phyloP scores from a whole-genome alignment of 2,113 vertebrate species.

The mouse (Mus musculus) region DNA sequence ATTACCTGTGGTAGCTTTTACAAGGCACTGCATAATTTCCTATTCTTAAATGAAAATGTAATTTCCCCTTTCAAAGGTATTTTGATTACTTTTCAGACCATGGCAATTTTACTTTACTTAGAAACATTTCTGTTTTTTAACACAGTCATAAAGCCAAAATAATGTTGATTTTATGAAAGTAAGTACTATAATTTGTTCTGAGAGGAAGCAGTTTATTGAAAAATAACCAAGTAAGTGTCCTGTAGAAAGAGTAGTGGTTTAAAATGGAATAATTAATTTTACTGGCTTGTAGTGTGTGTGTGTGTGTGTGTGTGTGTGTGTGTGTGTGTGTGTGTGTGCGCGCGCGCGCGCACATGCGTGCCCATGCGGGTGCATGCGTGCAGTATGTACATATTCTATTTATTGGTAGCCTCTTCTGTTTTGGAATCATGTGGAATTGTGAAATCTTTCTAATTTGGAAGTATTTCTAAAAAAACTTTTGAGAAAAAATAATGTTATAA shows the following conservation, averaged over 20 bases:
- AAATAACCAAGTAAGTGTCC: slow-evolving; percentile 60
- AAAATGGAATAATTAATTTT: slow-evolving; percentile 35
- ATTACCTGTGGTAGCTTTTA: slow-evolving; percentile 79
- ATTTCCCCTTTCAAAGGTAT: slow-evolving; percentile 75
- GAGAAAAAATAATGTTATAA: slow-evolving; percentile 34
- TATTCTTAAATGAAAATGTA: slow-evolving; percentile 80
- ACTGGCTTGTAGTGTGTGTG: background rate
- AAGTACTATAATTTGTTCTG: slow-evolving; percentile 66
- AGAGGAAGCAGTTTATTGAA: slow-evolving; percentile 34
- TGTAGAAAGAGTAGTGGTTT: slow-evolving; percentile 57
- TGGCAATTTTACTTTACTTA: slow-evolving; percentile 75
- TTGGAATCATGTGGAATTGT: slow-evolving; percentile 52
- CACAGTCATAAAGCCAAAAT: slow-evolving; percentile 70
- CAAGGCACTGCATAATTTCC: slow-evolving; percentile 76
- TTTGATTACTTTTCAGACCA: slow-evolving; percentile 78
- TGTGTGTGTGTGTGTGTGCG: background rate
- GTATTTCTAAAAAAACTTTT: slow-evolving; percentile 40
- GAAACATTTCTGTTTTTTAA: slow-evolving; percentile 65
- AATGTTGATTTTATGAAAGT: slow-evolving; percentile 54
- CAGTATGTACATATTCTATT: background rate
- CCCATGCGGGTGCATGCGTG: too few species aligned
- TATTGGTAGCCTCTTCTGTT: slow-evolving; percentile 23
- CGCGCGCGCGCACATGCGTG: too few species aligned
- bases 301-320: background rate
- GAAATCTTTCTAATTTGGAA: slow-evolving; percentile 65